Evolutionary conservation across 2,888 invertebrate species (phyloP), one percentile per base, ranked within the genome.

Genomic region (Mongoloraphidia duomilia): DNA sequence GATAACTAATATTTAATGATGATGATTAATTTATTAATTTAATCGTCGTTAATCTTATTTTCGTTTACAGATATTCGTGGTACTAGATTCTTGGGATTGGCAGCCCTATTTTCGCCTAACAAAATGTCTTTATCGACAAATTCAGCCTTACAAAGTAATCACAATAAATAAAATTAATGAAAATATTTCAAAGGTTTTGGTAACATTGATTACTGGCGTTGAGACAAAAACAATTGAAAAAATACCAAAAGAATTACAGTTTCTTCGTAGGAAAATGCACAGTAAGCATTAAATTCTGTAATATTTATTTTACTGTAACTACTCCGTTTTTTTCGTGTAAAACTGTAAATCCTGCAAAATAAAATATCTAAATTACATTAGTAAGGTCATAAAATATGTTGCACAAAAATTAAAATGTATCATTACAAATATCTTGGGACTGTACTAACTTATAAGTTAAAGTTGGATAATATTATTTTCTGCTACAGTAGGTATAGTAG

Each of bases 21-120:
- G 1, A 26, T 26, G 26, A 26, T 6, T 26, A 26, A 6, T 26
- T 26, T 3, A 26, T 6, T 26, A 26, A 6, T 26, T 26, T 3
- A 26, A 26, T 26, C 6, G 5, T 26, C n/a, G 41, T 50, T 51
- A 44, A 47, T 49, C 48, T 37, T 46, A 53, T 44, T 48, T 48
- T 53, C 38, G 50, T 54, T 58, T 61, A 38, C 58, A 82, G 75
- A 61, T 87, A 2, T 74, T 73, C 60, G 67, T 84, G 44, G 71
- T 86, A 58, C 76, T 81, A 53, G 86, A 87, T 65, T 74, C 78
- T 51, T 66, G 74, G 13, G 86, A 87, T 62, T 69, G 75, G 1
- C 67, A 70, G 0, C 79, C 81, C 0, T 76, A 79, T 56, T 80
- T 79, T 63, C 68, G 70, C 49, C 69, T 80, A 54, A 73, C 80